Conservation (phyloP, 2,888 invertebrate genomes). For the Drosophila tripunctata region DNA sequence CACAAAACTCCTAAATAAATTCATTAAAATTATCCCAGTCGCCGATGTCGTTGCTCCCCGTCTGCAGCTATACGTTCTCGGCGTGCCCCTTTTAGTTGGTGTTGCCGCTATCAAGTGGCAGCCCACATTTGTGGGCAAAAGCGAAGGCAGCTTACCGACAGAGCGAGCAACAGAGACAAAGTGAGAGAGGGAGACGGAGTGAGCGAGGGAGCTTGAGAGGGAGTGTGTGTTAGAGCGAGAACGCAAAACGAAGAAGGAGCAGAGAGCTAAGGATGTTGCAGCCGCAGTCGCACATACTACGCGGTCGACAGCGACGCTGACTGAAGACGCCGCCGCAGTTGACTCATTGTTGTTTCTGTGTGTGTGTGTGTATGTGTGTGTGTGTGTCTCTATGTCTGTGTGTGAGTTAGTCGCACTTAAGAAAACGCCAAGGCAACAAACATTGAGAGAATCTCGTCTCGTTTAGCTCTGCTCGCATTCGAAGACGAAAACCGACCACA, state of each 20-base stretch:
- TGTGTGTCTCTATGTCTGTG: slow-evolving; percentile 13
- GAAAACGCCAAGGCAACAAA: slow-evolving; percentile 65
- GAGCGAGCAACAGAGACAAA: background rate
- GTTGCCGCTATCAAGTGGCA: slow-evolving; percentile 78
- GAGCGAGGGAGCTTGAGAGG: background rate
- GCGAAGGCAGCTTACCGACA: slow-evolving; percentile 24
- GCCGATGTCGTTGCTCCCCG: slow-evolving; percentile 58
- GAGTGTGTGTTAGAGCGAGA: background rate
- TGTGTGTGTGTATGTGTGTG: background rate
- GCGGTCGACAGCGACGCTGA: slow-evolving; percentile 64
- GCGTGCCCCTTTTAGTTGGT: slow-evolving; percentile 7
- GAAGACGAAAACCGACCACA: slow-evolving; percentile 51
- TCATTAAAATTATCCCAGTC: slow-evolving; percentile 79
- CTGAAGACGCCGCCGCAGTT: slow-evolving; percentile 44
- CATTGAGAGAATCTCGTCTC: slow-evolving; percentile 49
- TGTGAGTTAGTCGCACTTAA: slow-evolving; percentile 53
- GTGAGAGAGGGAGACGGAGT: background rate
- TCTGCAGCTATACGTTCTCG: slow-evolving; percentile 28
- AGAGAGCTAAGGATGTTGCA: slow-evolving; percentile 13
- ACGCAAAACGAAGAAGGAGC: background rate
- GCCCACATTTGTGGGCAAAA: slow-evolving; percentile 74
- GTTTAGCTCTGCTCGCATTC: slow-evolving; percentile 50
- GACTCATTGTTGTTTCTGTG: slow-evolving; percentile 39
- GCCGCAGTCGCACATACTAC: slow-evolving; percentile 69
- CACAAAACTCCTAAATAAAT: slow-evolving; percentile 74